phyloP scores from a whole-genome alignment of 2,113 vertebrate genomes.

The Eolophus roseicapilla region DNA sequence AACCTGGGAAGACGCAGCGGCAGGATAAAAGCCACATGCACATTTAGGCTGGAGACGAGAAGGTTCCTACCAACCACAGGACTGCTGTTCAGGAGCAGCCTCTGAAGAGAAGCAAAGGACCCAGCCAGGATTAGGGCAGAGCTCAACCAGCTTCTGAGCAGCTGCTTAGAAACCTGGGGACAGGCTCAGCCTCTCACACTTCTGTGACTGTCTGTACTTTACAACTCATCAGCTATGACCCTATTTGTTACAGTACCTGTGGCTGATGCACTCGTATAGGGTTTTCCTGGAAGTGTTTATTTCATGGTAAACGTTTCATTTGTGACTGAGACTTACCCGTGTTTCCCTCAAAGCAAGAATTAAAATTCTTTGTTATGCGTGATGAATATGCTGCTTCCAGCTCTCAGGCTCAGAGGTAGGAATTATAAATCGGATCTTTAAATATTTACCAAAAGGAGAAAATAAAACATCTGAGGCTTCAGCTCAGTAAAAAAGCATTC shows the following conservation, averaged over 20 bases:
- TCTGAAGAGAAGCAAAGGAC: neutral
- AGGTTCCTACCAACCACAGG: neutral
- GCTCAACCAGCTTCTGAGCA: neutral
- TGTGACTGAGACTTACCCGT: neutral
- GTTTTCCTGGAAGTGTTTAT: neutral
- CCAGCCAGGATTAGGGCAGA: rapidly evolving
- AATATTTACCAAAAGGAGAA: neutral
- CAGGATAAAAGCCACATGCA: neutral
- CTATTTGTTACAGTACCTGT: rapidly evolving
- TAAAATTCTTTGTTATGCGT: neutral
- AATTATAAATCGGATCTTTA: neutral
- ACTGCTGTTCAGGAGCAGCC: neutral
- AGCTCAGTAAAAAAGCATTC: neutral
- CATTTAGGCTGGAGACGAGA: neutral
- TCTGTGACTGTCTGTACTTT: neutral
- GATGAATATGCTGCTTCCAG: neutral
- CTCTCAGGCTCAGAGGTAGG: neutral
- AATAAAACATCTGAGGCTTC: neutral
- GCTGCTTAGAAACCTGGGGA: neutral
- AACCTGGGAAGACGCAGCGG: neutral
- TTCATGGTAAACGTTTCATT: neutral
- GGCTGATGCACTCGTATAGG: neutral
- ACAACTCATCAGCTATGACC: neutral
- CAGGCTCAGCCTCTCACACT: neutral
- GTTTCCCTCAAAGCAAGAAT: neutral